Base-by-base conservation (phyloP, 2,888 invertebrate species). In the Drosophila macrospina region DNA sequence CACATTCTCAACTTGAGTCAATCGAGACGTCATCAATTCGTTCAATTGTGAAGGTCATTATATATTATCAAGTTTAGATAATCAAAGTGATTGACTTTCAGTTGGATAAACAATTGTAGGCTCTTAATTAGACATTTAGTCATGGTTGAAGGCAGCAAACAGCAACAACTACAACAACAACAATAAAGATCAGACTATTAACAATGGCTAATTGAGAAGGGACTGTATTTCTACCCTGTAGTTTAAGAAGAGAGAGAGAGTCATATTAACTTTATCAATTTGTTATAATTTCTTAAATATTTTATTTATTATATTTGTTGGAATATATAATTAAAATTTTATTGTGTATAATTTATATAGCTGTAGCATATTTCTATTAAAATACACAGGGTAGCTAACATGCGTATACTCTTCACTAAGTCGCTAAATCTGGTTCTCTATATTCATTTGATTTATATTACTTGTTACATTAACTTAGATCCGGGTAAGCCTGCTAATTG, bases 41-140 rank as follows among this genome's bases (percentile, higher is more conserved):
- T 20, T 3, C 20, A 20, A 20, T 20, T 20, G 20, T 20, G 20
- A 20, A 20, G 20, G 3, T 20, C 20, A 20, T 20, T 20, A 20
- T 20, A 20, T 2, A 20, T 20, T 2, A 20, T 20, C 20, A 20
- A 2, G 16, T 34, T 36, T 28, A 60, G 61, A 41, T 62, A 67
- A 78, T 78, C 30, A 74, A 65, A 62, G 50, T 51, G 60, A 64
- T 62, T 74, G 36, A 26, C 41, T 48, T 54, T 59, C 47, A 66
- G 39, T 50, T 74, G 32, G 47, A 66, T 64, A 55, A 66, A 66
- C 56, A 59, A 73, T 59, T 64, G 28, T 41, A 61, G 34, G 42
- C 37, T 36, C 52, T 64, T 73, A 74, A 65, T 66, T 78, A 60
- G 30, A 24, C 34, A 36, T 63, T 76, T 16, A 81, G 67, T 84